phyloP scores from a whole-genome alignment of 2,888 invertebrate species.

The Sussaba pulchella region DNA sequence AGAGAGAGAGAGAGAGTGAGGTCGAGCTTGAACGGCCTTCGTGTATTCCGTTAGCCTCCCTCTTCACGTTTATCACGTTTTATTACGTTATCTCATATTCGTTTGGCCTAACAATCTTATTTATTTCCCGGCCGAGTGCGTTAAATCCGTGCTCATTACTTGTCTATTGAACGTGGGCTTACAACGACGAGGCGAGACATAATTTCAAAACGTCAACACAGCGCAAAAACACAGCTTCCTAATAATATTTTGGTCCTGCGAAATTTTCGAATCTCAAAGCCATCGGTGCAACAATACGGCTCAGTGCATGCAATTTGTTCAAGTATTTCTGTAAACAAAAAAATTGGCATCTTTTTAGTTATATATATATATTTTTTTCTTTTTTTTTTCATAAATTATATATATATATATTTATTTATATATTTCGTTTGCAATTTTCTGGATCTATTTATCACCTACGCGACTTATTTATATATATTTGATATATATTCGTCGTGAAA shows the following conservation, averaged over 20 bases:
- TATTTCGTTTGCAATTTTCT: background rate
- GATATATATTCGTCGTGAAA: too few relatives aligned
- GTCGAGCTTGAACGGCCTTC: conserved; percentile 7
- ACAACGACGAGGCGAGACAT: too few relatives aligned
- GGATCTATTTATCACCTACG: background rate
- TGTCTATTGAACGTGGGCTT: too few relatives aligned
- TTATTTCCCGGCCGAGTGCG: too few relatives aligned
- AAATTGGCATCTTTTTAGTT: conserved; percentile 85
- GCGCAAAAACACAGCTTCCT: conserved; percentile 40
- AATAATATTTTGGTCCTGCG: conserved; percentile 76
- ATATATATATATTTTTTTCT: conserved; percentile 90
- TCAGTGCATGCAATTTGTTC: conserved; percentile 81
- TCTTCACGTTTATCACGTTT: background rate
- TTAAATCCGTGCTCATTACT: too few relatives aligned
- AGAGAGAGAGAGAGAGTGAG: background rate
- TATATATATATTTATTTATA: too few relatives aligned
- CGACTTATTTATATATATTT: background rate
- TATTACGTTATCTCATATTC: too few relatives aligned
- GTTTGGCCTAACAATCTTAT: too few relatives aligned
- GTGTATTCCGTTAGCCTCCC: conserved; percentile 11
- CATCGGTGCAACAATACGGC: conserved; percentile 78
- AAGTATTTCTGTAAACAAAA: conserved; percentile 83
- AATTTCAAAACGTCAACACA: conserved; percentile 6
- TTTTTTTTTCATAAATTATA: too few relatives aligned
- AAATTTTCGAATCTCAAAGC: conserved; percentile 76